Percentiles rank a stretch among this genome's conserved stretches.
These are phyloP conservation scores for Poeciliopsis paucimaculata DNA, from an alignment of 2,797 vertebrate species.

Conservation along the genomic window DNA sequence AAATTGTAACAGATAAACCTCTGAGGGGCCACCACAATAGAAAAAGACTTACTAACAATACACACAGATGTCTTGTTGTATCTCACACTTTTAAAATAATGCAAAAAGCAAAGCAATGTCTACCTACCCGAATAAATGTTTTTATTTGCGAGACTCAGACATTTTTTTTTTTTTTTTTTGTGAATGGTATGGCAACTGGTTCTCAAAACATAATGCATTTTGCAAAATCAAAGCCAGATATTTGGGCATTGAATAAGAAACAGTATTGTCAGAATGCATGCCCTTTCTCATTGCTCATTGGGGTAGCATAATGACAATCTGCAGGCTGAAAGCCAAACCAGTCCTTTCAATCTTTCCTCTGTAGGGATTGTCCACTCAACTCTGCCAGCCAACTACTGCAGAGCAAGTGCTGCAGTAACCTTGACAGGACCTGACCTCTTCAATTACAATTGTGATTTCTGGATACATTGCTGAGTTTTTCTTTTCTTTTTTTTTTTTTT, in stretches of 20 bases:
- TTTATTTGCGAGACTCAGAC: not conserved
- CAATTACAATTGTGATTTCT: conserved; percentile 58
- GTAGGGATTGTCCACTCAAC: conserved; percentile 64
- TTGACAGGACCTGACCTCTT: conserved; percentile 69
- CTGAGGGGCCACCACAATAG: not conserved
- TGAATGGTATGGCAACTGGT: no score
- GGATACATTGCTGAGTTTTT: conserved; percentile 27
- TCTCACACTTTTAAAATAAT: not conserved
- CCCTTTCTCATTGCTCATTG: conserved; percentile 37
- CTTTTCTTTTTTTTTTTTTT: not conserved
- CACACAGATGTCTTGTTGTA: not conserved
- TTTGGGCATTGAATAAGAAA: not conserved
- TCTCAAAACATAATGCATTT: not conserved
- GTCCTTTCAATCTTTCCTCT: conserved; percentile 64
- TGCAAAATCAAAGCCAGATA: not conserved
- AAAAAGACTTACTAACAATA: not conserved
- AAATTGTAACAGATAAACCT: not conserved
- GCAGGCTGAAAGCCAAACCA: conserved; percentile 63
- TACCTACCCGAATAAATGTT: not conserved
- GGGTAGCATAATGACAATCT: conserved; percentile 57
- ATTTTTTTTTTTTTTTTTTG: not conserved
- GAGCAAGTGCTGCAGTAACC: conserved; percentile 68
- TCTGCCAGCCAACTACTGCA: conserved; percentile 62
- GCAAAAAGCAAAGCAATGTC: not conserved
- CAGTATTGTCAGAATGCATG: conserved; percentile 19